These are phyloP conservation scores for Balaenoptera acutorostrata DNA, from an alignment of 2,113 vertebrate species.

Conservation along the genomic window DNA sequence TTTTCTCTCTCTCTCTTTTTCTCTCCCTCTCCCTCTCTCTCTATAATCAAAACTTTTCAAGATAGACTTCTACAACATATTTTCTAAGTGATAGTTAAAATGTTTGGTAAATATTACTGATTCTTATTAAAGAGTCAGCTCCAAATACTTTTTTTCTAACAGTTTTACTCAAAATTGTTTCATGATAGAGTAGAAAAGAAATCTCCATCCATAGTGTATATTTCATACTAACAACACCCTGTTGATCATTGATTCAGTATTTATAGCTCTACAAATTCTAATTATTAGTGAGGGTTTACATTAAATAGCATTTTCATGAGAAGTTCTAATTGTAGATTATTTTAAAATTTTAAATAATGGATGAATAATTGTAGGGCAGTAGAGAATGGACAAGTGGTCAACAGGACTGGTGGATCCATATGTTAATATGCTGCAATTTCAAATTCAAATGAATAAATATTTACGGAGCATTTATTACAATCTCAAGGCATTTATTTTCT, in stretches of 20 bases:
- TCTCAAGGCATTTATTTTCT: not conserved
- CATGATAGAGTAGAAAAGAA: not conserved
- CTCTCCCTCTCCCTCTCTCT: not conserved
- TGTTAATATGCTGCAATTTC: not conserved
- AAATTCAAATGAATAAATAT: not conserved
- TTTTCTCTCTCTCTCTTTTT: not conserved
- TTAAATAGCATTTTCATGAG: not conserved
- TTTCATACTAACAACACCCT: not conserved
- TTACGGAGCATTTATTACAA: not conserved
- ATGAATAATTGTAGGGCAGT: not conserved
- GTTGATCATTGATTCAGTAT: not conserved
- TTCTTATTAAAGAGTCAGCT: not conserved
- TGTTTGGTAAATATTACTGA: not conserved
- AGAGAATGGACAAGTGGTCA: not conserved
- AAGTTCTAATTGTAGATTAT: not conserved
- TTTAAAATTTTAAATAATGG: not conserved
- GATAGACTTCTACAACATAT: not conserved
- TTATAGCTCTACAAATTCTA: not conserved
- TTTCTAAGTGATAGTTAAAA: not conserved
- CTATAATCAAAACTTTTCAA: not conserved
- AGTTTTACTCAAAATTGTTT: not conserved
- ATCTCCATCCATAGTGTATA: not conserved
- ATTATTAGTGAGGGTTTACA: not conserved
- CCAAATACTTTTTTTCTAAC: not conserved
- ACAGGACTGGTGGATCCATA: not conserved